phyloP scores from a whole-genome alignment of 2,888 invertebrate genomes.

The Heliconius cydno region DNA sequence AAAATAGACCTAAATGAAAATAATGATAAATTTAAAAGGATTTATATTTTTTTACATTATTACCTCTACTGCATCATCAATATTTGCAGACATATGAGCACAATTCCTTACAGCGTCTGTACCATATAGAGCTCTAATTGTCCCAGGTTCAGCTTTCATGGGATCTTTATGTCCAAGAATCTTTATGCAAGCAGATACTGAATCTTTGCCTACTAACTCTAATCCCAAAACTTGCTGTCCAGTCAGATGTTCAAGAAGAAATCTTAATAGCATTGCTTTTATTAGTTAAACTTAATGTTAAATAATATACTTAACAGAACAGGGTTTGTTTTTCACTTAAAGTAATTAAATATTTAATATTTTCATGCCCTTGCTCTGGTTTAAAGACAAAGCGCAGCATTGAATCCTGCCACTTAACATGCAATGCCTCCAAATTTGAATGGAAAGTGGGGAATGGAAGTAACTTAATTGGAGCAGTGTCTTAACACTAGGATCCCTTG shows the following conservation, averaged over 20 bases:
- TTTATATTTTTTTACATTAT: no score
- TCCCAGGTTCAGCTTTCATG: conserved; percentile 83
- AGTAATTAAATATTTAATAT: no score
- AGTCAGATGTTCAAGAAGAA: conserved; percentile 85
- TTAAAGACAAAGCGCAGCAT: no score
- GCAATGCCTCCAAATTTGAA: no score
- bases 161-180: conserved; percentile 86
- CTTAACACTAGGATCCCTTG: no score
- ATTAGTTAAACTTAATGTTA: background rate
- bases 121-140: conserved; percentile 87
- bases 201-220: conserved; percentile 89
- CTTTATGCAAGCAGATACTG: conserved; percentile 83
- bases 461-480: no score
- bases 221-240: conserved; percentile 88
- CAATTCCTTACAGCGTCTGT: conserved; percentile 86
- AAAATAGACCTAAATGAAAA: no score
- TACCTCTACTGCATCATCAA: conserved; percentile 81
- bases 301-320: background rate
- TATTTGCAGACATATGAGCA: conserved; percentile 85
- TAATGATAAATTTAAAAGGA: background rate
- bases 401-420: no score
- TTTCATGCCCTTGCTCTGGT: no score
- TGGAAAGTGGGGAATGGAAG: no score
- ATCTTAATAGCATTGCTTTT: conserved; percentile 62
- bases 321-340: no score